A percentile compares a stretch with the other conserved stretches of the same genome.
Conservation (phyloP, 2,888 invertebrate genomes). For the Dioctria rufipes region DNA sequence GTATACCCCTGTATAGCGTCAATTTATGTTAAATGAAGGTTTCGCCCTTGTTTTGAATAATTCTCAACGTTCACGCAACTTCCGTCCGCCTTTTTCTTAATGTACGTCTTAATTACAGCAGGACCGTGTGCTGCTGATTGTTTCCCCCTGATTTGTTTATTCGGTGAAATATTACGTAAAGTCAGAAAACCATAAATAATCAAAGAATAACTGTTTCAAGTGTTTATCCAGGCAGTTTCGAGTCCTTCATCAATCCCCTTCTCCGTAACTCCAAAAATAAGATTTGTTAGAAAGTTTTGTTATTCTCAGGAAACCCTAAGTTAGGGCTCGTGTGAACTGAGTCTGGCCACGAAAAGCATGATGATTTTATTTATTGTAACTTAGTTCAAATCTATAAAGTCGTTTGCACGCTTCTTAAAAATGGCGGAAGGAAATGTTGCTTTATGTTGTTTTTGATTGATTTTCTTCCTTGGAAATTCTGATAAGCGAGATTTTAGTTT, state of each 20-base stretch:
- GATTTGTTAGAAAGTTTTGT: slow-evolving; percentile 19
- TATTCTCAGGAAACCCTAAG: not conserved
- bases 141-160: slow-evolving; percentile 47
- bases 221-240: not conserved
- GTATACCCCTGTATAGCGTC: not conserved
- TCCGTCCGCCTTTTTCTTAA: slow-evolving; percentile 44
- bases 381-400: slow-evolving; percentile 14
- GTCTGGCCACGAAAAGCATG: slow-evolving; percentile 10
- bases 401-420: slow-evolving; percentile 30
- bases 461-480: not conserved
- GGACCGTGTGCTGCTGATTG: slow-evolving; percentile 50
- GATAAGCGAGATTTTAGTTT: no score
- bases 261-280: not conserved
- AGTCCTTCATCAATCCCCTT: not conserved
- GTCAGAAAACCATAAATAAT: slow-evolving; percentile 53
- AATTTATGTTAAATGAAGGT: slow-evolving; percentile 6
- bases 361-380: slow-evolving; percentile 29
- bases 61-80: slow-evolving; percentile 44
- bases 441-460: not conserved
- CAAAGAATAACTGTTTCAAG: slow-evolving; percentile 28
- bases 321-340: slow-evolving; percentile 12
- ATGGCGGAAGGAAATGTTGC: not conserved
- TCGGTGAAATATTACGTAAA: slow-evolving; percentile 48
- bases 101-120: slow-evolving; percentile 45
- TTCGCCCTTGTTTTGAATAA: slow-evolving; percentile 35